Conservation (phyloP, 2,888 invertebrate species). For the Molorchus minor region DNA sequence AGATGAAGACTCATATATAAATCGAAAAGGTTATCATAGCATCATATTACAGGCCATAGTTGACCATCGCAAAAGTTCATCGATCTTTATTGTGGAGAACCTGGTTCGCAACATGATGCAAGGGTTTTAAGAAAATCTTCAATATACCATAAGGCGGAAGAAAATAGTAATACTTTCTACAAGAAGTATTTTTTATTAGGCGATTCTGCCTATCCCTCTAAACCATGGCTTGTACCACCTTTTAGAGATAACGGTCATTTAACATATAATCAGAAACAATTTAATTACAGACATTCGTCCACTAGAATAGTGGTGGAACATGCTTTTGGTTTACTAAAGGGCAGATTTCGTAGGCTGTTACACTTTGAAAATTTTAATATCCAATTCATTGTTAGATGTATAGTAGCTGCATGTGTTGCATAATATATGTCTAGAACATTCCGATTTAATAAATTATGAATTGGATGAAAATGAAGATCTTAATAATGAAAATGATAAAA, state of each 20-base stretch:
- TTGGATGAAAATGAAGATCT: no score
- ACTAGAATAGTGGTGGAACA: background rate
- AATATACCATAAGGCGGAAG: background rate
- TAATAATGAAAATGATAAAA: no score
- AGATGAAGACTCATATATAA: background rate
- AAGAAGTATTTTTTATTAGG: background rate
- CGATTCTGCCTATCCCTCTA: conserved; percentile 1
- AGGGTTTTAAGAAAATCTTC: background rate
- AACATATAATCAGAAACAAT: background rate
- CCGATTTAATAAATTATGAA: no score
- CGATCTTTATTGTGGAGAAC: conserved; percentile 5
- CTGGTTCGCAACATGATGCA: background rate
- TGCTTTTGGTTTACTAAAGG: conserved; percentile 1
- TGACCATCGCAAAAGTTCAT: background rate
- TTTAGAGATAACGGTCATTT: background rate
- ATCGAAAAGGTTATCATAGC: background rate
- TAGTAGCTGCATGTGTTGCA: no score
- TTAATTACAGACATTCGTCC: background rate
- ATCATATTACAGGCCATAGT: background rate
- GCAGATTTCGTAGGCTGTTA: background rate
- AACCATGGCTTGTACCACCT: background rate
- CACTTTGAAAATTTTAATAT: no score
- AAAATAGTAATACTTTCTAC: background rate
- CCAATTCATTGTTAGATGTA: no score
- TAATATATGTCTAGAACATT: no score